Evolutionary conservation across 2,797 vertebrate genomes (phyloP), one percentile per base, ranked within the genome.

Genomic region (Morus bassanus): DNA sequence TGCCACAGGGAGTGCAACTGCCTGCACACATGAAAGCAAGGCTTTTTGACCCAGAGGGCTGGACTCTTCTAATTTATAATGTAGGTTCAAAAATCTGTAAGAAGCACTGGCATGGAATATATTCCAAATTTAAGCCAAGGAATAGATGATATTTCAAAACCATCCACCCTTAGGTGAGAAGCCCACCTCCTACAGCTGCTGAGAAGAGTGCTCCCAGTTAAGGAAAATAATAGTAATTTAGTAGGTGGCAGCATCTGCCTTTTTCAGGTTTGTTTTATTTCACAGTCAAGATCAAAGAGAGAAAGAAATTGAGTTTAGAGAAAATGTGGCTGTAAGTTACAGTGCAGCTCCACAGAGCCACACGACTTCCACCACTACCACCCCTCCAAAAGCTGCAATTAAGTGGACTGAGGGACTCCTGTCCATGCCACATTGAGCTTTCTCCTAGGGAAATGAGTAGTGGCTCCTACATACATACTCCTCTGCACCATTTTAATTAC

Each of bases 391-490:
- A 87, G 56, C 28, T 57, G n/a, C 45, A 39, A 2, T 14, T 18
- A 65, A 30, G 28, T 39, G 13, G 10, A 39, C 17, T 15, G 25
- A 37, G 17, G 57, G 30, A 35, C 2, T 39, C n/a, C 28, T 73
- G 17, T 14, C 27, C 1, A 0, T 41, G 17, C 30, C n/a, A 11
- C 0, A 0, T 14, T 56, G 17, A 72, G 41, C 16, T 77, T 77
- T 85, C 24, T 60, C 18, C 18, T 39, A 56, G 22, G 10, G 54
- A 16, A n/a, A 13, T 11, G 8, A 80, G 37, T 14, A 69, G 33
- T 3, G 7, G 31, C 28, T 85, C 89, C 59, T 18, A 17, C 4
- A 2, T 43, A 45, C 11, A 2, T n/a, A 25, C 2, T 17, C 35
- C 31, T 75, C 35, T 2, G 3, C 11, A n/a, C 17, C 28, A 33